Conservation (phyloP, 2,888 invertebrate genomes). For the Acleris laterana region DNA sequence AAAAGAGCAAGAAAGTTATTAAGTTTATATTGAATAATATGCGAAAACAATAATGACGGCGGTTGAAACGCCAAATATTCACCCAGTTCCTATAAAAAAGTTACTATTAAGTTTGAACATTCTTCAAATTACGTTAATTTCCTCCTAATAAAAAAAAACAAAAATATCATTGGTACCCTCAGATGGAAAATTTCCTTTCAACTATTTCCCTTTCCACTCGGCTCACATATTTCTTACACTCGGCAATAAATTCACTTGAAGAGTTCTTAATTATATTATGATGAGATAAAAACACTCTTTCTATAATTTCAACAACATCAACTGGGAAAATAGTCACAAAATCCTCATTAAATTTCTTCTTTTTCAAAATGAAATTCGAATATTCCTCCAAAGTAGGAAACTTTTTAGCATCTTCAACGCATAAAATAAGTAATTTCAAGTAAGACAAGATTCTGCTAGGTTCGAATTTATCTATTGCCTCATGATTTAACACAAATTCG, state of each 20-base stretch:
- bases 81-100: too few species aligned
- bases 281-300: slow-evolving; percentile 34
- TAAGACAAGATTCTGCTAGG: slow-evolving; percentile 43
- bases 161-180: too few species aligned
- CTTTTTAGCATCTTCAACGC: slow-evolving; percentile 37
- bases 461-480: slow-evolving; percentile 42
- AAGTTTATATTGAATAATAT: too few species aligned
- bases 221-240: slow-evolving; percentile 36
- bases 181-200: slow-evolving; percentile 34
- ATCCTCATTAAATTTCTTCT: slow-evolving; percentile 37
- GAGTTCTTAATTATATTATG: slow-evolving; percentile 33
- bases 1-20: too few species aligned
- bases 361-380: slow-evolving; percentile 39
- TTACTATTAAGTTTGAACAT: too few species aligned
- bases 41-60: too few species aligned
- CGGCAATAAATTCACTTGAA: slow-evolving; percentile 40
- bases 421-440: slow-evolving; percentile 41
- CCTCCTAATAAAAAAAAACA: too few species aligned
- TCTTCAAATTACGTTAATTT: too few species aligned
- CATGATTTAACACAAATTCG: slow-evolving; percentile 41
- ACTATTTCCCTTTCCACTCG: slow-evolving; percentile 44
- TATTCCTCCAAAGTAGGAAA: slow-evolving; percentile 41
- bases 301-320: slow-evolving; percentile 26
- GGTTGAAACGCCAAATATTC: too few species aligned
- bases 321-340: slow-evolving; percentile 43